Percentiles rank a stretch among this genome's conserved stretches.
Conservation (phyloP, 2,113 vertebrate species). For the Trichechus manatus region DNA sequence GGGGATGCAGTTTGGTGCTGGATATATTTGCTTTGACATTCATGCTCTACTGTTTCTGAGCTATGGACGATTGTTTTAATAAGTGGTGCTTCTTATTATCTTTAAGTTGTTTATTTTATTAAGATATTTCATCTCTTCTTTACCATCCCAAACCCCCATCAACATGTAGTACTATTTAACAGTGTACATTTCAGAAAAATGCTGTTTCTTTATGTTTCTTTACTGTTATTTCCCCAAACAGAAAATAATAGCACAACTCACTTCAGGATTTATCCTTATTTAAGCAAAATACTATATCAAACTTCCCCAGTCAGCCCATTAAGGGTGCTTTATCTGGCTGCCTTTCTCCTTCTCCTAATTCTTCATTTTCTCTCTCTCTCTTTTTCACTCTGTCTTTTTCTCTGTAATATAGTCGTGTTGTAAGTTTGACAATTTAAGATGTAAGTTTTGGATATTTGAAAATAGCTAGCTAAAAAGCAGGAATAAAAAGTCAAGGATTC, state of each 20-base stretch:
- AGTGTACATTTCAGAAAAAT: background rate
- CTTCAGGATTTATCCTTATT: background rate
- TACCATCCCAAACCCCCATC: background rate
- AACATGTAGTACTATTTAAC: background rate
- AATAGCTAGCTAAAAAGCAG: background rate
- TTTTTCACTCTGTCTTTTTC: background rate
- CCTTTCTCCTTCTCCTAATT: background rate
- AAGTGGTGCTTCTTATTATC: background rate
- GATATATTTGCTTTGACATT: background rate
- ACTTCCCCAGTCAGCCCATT: rapidly evolving
- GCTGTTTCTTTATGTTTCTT: background rate
- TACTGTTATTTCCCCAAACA: background rate
- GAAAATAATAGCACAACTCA: background rate
- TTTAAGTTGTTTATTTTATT: background rate
- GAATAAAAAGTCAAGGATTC: background rate
- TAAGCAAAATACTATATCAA: background rate
- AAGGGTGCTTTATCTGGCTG: background rate
- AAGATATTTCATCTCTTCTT: background rate
- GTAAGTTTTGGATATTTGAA: background rate
- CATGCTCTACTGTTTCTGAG: background rate
- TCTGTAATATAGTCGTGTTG: background rate
- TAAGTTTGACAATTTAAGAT: background rate
- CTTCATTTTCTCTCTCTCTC: background rate
- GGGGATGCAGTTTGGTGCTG: background rate
- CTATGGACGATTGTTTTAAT: background rate